phyloP scores from a whole-genome alignment of 53 echinoderm and acorn worm species.

The Antedon mediterranea region DNA sequence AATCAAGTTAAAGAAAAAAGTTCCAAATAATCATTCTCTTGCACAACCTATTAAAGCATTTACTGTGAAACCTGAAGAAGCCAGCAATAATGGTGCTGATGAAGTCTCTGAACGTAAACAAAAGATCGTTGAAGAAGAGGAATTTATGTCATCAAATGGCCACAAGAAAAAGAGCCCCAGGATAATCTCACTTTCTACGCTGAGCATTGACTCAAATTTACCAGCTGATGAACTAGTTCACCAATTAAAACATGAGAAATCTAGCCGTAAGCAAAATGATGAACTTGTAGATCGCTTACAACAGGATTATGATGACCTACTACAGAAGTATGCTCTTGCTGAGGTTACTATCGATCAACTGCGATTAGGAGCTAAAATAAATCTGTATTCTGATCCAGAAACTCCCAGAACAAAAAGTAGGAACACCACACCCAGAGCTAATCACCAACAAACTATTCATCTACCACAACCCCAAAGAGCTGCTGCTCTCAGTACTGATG shows the following conservation, averaged over 20 bases:
- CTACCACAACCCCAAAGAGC: constrained; percentile 33
- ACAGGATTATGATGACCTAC: constrained; percentile 64
- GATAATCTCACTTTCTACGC: not conserved
- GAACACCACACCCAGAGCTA: not conserved
- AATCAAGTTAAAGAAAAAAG: not conserved
- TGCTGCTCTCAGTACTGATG: not conserved
- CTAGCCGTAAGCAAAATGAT: constrained; percentile 25
- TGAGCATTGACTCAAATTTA: not conserved
- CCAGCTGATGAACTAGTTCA: not conserved
- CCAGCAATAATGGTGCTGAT: not conserved
- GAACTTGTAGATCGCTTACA: constrained; percentile 69
- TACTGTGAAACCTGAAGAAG: not conserved
- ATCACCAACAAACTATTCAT: constrained; percentile 21
- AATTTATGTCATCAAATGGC: not conserved
- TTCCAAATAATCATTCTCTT: no score
- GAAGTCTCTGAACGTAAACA: not conserved
- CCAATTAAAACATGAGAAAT: constrained; percentile 14
- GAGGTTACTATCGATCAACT: constrained; percentile 86
- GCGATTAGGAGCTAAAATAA: constrained; percentile 73
- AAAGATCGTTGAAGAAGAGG: no score
- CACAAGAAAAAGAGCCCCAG: constrained; percentile 3
- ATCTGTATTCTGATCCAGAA: constrained; percentile 32
- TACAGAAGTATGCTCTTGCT: constrained; percentile 74
- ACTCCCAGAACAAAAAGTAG: constrained; percentile 17
- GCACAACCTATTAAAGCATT: no score